Evolutionary conservation across 2,797 vertebrate genomes (phyloP).

Genomic region (Brachyalestes nurse): DNA sequence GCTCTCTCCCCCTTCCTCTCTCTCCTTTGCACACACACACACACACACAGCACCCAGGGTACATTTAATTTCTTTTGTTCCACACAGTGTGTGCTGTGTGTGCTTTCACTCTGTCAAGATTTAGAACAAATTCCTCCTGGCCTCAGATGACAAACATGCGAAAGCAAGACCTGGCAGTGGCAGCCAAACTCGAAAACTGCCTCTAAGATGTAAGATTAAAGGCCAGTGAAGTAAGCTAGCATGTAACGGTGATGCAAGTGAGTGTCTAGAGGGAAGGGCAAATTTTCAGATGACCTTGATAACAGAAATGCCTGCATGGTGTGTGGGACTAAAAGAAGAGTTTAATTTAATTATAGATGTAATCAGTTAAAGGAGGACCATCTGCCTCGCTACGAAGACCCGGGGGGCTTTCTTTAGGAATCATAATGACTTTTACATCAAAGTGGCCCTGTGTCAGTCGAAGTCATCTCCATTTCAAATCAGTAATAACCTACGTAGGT

Average conservation of each 20-base stretch:
- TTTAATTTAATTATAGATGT: conserved; percentile 45
- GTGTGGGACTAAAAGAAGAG: conserved; percentile 40
- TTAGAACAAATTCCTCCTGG: conserved; percentile 1
- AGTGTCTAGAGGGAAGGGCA: conserved; percentile 42
- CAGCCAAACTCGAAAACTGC: conserved; percentile 6
- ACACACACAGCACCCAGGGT: neutral
- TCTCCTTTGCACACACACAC: conserved; percentile 14
- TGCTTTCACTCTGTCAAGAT: conserved; percentile 8
- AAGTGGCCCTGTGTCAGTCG: neutral
- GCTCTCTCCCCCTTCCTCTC: neutral
- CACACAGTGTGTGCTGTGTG: conserved; percentile 3
- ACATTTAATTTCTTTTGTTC: conserved; percentile 8
- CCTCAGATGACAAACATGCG: neutral
- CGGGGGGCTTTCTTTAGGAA: conserved; percentile 16
- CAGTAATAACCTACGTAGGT: conserved; percentile 31
- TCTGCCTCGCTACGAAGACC: conserved; percentile 37
- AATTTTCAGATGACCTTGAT: conserved; percentile 40
- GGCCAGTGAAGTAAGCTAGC: conserved; percentile 46
- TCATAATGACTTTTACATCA: conserved; percentile 36
- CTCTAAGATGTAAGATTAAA: neutral
- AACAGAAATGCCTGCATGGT: conserved; percentile 28
- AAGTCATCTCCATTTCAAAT: conserved; percentile 35
- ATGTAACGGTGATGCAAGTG: conserved; percentile 51
- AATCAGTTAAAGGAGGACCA: conserved; percentile 44
- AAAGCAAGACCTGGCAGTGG: conserved; percentile 3